Evolutionary conservation across 92 coral and sea anemone genomes (phyloP).

Genomic region (Epizoanthus scotinus): DNA sequence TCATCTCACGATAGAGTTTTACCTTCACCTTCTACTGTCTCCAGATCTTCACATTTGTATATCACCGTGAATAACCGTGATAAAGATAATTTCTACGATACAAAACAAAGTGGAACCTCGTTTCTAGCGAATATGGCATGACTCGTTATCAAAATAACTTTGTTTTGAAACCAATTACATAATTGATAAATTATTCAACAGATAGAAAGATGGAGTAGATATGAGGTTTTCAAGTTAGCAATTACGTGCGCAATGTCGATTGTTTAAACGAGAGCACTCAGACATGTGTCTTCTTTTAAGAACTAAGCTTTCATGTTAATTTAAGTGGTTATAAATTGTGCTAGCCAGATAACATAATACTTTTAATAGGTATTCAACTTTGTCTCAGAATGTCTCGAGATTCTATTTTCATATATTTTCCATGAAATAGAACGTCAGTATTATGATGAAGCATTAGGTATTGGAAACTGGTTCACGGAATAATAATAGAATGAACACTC

Average conservation of each 20-base stretch:
- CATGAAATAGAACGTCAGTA: too few species aligned
- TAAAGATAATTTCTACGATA: background rate
- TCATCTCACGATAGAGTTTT: background rate
- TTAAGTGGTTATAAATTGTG: constrained; percentile 12
- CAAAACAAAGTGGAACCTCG: background rate
- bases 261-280: background rate
- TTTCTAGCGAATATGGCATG: background rate
- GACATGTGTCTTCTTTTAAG: too few species aligned
- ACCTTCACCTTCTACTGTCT: background rate
- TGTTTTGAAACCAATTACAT: background rate
- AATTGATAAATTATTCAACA: background rate
- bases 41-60: background rate
- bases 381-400: background rate
- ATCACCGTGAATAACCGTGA: background rate
- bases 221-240: background rate
- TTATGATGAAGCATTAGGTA: too few species aligned
- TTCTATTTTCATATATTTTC: background rate
- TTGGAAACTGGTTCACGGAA: too few species aligned
- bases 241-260: background rate
- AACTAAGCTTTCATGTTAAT: background rate
- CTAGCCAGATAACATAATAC: constrained; percentile 1
- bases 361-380: background rate
- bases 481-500: too few species aligned
- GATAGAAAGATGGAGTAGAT: background rate
- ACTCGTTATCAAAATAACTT: constrained; percentile 6